phyloP scores from a whole-genome alignment of 53 echinoderm and acorn worm species.

The Luidia sarsii region DNA sequence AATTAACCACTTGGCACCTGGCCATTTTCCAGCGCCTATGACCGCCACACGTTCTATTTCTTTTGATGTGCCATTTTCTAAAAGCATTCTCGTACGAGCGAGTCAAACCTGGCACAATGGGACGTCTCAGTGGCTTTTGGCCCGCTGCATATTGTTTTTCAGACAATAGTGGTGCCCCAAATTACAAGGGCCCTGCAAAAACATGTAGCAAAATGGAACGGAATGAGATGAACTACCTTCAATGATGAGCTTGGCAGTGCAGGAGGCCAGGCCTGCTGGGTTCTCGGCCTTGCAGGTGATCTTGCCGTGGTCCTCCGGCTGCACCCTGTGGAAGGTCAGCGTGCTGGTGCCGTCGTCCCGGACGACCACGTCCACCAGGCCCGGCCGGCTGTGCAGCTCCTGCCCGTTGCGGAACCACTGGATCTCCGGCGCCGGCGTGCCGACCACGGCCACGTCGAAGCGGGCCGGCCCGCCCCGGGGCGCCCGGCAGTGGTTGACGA shows the following conservation, averaged over 20 bases:
- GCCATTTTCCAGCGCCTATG: too few species aligned
- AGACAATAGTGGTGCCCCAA: too few species aligned
- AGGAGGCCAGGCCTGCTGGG: conserved; percentile 92
- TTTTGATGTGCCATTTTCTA: too few species aligned
- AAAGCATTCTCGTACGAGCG: too few species aligned
- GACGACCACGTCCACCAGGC: conserved; percentile 64
- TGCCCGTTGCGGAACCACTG: conserved; percentile 83
- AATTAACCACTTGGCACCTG: too few species aligned
- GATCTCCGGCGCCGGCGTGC: conserved; percentile 82
- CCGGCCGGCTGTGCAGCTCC: conserved; percentile 75
- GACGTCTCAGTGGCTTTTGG: too few species aligned
- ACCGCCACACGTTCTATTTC: too few species aligned
- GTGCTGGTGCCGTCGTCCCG: conserved; percentile 81
- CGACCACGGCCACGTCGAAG: conserved; percentile 83
- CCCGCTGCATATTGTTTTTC: too few species aligned
- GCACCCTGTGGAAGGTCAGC: conserved; percentile 71
- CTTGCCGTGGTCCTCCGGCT: conserved; percentile 74
- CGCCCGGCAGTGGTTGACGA: conserved; percentile 90
- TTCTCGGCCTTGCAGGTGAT: conserved; percentile 97
- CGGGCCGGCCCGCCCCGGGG: conserved; percentile 79
- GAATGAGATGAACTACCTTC: conserved; percentile 85
- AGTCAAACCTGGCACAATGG: too few species aligned
- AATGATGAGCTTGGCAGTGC: conserved; percentile 95
- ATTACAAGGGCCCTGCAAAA: too few species aligned
- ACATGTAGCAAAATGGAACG: not conserved